Conservation (phyloP, 2,888 invertebrate genomes). For the Cerastoderma edule region DNA sequence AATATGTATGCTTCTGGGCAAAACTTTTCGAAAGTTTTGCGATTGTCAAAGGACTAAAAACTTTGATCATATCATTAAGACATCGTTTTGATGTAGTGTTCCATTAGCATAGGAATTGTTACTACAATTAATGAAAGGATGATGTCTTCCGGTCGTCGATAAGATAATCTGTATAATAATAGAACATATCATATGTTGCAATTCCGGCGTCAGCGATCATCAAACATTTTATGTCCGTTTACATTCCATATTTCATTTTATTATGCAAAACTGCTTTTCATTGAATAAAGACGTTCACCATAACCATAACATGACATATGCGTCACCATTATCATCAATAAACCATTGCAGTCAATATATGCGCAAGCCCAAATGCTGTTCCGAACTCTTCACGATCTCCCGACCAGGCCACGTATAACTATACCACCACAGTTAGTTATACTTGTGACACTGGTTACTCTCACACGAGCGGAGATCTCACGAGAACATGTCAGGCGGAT, state of each 20-base stretch:
- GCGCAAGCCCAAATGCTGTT: constrained; percentile 16
- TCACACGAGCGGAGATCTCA: constrained; percentile 35
- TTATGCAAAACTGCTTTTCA: neutral
- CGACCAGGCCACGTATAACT: constrained; percentile 15
- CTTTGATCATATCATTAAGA: too few relatives aligned
- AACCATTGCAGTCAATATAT: constrained; percentile 32
- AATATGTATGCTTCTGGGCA: too few relatives aligned
- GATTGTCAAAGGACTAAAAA: too few relatives aligned
- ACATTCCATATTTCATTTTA: neutral
- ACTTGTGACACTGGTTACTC: constrained; percentile 35
- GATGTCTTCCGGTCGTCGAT: too few relatives aligned
- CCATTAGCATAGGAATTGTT: too few relatives aligned
- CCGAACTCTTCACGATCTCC: constrained; percentile 19
- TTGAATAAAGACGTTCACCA: neutral
- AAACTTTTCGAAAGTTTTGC: too few relatives aligned
- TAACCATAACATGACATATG: neutral
- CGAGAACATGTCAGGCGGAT: constrained; percentile 35
- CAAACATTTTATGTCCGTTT: too few relatives aligned
- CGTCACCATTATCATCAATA: neutral
- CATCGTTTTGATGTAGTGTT: too few relatives aligned
- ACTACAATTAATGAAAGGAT: too few relatives aligned
- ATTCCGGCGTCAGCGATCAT: too few relatives aligned
- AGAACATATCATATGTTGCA: too few relatives aligned
- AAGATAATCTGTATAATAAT: too few relatives aligned
- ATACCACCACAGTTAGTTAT: constrained; percentile 38